Conservation (phyloP, 2,113 vertebrate species). For the Stigmatopora nigra region DNA sequence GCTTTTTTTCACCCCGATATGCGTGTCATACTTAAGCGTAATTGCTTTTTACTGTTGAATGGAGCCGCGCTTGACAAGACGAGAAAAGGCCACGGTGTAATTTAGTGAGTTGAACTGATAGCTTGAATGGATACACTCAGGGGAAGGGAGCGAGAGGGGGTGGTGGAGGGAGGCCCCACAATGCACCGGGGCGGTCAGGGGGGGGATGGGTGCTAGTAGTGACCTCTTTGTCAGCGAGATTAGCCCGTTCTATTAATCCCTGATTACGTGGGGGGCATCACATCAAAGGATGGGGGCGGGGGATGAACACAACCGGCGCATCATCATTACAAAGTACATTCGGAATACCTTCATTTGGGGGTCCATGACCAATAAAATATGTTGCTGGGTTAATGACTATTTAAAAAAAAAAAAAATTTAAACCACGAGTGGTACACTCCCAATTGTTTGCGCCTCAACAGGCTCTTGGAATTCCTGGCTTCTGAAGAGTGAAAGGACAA, state of each 20-base stretch:
- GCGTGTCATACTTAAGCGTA: background rate
- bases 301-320: background rate
- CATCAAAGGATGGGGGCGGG: conserved; percentile 29
- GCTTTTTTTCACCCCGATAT: conserved; percentile 1
- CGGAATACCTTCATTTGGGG: background rate
- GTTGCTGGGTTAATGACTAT: conserved; percentile 37
- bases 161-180: conserved; percentile 33
- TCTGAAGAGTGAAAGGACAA: conserved; percentile 51
- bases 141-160: background rate
- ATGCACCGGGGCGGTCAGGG: conserved; percentile 18
- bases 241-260: conserved; percentile 70
- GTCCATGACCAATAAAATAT: conserved; percentile 21
- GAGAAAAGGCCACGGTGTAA: conserved; percentile 16
- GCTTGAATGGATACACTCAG: conserved; percentile 25
- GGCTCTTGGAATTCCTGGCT: conserved; percentile 68
- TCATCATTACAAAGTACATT: background rate
- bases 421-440: conserved; percentile 69
- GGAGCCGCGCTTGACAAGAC: conserved; percentile 5
- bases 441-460: conserved; percentile 63
- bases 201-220: conserved; percentile 43
- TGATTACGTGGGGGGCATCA: conserved; percentile 58
- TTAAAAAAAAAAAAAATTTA: no score
- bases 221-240: conserved; percentile 65
- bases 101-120: conserved; percentile 20
- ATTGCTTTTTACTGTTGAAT: conserved; percentile 8